Percentiles rank a stretch among this genome's conserved stretches.
Conservation (phyloP, 2,797 vertebrate genomes). For the Ataeniobius toweri region DNA sequence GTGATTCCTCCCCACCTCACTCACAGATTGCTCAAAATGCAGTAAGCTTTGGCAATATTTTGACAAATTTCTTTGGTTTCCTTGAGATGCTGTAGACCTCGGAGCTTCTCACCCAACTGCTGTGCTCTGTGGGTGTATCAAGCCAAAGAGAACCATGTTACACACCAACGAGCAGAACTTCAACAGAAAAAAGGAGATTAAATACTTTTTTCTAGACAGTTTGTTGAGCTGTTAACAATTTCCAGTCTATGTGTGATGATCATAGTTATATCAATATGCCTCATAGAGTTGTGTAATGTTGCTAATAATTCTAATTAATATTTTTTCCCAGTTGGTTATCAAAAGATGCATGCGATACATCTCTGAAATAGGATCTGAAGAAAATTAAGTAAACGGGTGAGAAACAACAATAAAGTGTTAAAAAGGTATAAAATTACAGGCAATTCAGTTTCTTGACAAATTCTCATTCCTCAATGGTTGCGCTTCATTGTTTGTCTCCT, state of each 20-base stretch:
- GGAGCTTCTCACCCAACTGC: neutral
- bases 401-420: neutral
- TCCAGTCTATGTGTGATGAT: neutral
- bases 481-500: constrained; percentile 53
- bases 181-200: neutral
- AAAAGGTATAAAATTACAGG: neutral
- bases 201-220: neutral
- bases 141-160: neutral
- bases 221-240: neutral
- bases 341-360: neutral
- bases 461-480: constrained; percentile 35
- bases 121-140: neutral
- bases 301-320: neutral
- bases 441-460: constrained; percentile 32
- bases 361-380: neutral
- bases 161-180: neutral
- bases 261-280: neutral
- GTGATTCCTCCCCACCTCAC: neutral
- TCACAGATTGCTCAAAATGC: neutral
- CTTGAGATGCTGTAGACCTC: neutral
- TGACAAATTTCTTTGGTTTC: neutral
- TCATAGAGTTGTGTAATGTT: neutral
- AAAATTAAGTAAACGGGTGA: neutral
- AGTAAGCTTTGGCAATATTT: neutral
- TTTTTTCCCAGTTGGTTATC: neutral